Conservation (phyloP, 2,113 vertebrate species). For the Loxodonta africana region DNA sequence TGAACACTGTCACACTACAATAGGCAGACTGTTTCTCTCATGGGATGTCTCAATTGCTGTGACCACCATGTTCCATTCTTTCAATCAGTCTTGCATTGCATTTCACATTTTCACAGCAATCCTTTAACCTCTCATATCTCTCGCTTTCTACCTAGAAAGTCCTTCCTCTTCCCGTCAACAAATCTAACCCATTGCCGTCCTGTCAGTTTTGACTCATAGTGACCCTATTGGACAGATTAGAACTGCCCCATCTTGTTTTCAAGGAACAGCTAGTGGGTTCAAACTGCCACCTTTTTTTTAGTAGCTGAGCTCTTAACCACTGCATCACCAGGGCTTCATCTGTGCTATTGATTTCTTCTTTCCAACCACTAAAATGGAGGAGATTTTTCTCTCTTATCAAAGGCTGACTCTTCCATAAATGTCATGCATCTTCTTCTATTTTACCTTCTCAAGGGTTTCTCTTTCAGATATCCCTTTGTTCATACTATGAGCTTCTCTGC, state of each 20-base stretch:
- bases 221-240: too few species aligned
- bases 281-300: too few species aligned
- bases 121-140: not conserved
- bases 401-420: not conserved
- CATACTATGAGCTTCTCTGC: not conserved
- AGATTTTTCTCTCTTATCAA: not conserved
- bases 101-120: not conserved
- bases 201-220: too few species aligned
- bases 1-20: not conserved
- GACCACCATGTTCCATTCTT: not conserved
- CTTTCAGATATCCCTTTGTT: not conserved
- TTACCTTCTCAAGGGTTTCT: not conserved
- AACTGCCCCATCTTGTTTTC: too few species aligned
- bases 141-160: not conserved
- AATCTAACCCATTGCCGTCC: not conserved
- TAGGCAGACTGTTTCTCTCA: not conserved
- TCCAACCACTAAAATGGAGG: not conserved
- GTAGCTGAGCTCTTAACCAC: too few species aligned
- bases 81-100: not conserved
- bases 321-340: not conserved
- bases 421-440: not conserved
- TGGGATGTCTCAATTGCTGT: not conserved
- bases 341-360: not conserved
- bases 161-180: not conserved
- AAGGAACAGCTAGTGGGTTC: too few species aligned